Percentiles rank a stretch among this genome's conserved stretches.
Evolutionary conservation across 2,888 invertebrate species (phyloP).

Genomic region (Polyommatus iphigenia): DNA sequence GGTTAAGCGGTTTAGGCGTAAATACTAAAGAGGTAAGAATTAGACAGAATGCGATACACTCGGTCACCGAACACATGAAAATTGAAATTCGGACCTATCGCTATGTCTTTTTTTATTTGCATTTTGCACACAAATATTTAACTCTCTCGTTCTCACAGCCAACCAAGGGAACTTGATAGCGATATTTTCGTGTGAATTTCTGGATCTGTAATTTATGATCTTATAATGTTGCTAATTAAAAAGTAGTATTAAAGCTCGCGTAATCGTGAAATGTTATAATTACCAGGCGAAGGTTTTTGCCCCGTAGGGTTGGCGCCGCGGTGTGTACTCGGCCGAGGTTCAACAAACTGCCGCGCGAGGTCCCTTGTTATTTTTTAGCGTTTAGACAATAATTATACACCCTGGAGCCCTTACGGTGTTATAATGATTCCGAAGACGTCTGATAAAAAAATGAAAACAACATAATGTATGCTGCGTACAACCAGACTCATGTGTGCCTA

Average conservation of each 20-base stretch:
- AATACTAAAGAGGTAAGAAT: too few relatives aligned
- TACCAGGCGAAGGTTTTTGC: slow-evolving; percentile 78
- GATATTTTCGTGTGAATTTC: neutral
- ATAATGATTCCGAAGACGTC: neutral
- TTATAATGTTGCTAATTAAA: neutral
- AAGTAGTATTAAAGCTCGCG: slow-evolving; percentile 7
- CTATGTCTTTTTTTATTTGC: neutral
- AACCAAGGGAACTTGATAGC: neutral
- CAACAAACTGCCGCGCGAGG: slow-evolving; percentile 29
- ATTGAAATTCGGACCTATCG: neutral
- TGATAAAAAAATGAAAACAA: neutral
- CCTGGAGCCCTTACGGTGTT: slow-evolving; percentile 12
- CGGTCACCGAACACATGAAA: too few relatives aligned
- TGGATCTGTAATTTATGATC: neutral
- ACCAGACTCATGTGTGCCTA: too few relatives aligned
- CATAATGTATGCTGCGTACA: neutral
- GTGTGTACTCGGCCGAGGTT: slow-evolving; percentile 51
- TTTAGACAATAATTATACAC: slow-evolving; percentile 23
- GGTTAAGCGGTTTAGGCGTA: too few relatives aligned
- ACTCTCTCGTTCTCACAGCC: neutral
- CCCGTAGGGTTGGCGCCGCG: slow-evolving; percentile 52
- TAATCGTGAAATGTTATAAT: slow-evolving; percentile 72
- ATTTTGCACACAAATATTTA: neutral
- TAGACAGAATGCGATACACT: too few relatives aligned
- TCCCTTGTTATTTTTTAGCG: slow-evolving; percentile 24